A percentile compares a stretch with the other conserved stretches of the same genome.
Conservation (phyloP, 2,113 vertebrate genomes). For the Donacobius atricapilla region DNA sequence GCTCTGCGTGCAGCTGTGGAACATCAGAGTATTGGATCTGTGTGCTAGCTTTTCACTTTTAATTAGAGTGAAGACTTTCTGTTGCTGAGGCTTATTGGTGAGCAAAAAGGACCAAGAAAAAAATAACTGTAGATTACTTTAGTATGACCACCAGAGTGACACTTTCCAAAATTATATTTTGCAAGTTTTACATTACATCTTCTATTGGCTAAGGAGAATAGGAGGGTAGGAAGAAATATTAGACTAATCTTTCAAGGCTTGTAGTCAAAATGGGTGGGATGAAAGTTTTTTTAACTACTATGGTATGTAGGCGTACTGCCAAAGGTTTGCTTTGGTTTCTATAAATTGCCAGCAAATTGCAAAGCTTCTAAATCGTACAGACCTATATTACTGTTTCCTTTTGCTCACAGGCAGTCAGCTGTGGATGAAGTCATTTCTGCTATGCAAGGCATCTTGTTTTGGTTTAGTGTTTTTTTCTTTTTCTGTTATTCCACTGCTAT, state of each 20-base stretch:
- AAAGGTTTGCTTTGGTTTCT: slow-evolving; percentile 46
- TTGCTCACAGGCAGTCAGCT: slow-evolving; percentile 48
- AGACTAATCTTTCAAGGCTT: not conserved
- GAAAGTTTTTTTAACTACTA: slow-evolving; percentile 49
- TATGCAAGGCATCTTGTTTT: slow-evolving; percentile 50
- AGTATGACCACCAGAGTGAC: not conserved
- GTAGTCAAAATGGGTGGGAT: slow-evolving; percentile 31
- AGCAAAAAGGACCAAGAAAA: not conserved
- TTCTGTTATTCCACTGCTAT: not conserved
- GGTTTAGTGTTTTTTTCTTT: slow-evolving; percentile 13
- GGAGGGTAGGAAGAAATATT: not conserved
- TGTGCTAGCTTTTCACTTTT: not conserved
- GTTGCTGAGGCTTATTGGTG: not conserved
- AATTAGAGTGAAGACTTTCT: not conserved
- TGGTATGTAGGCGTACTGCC: slow-evolving; percentile 21
- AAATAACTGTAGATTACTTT: not conserved
- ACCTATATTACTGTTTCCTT: slow-evolving; percentile 7
- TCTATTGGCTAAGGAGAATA: not conserved
- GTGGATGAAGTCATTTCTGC: slow-evolving; percentile 55
- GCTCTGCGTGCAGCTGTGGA: not conserved
- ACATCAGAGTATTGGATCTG: not conserved
- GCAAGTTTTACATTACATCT: not conserved
- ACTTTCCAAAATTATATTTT: not conserved
- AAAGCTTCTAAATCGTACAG: slow-evolving; percentile 18
- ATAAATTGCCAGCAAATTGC: not conserved